Percentiles rank a stretch among this genome's conserved stretches.
Conservation (phyloP, 2,113 vertebrate species). For the Junco hyemalis region DNA sequence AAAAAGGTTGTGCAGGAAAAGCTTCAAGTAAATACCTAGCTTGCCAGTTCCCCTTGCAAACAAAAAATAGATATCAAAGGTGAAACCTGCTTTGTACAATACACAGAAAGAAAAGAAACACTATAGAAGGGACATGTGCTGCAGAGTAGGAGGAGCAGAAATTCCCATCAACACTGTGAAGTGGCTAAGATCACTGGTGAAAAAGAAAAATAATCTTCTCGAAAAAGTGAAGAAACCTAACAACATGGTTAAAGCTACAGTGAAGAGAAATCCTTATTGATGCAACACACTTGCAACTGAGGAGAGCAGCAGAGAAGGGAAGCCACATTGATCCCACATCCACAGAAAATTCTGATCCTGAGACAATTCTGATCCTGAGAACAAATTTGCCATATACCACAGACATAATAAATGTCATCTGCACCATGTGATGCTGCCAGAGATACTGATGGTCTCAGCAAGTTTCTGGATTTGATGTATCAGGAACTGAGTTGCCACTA, state of each 20-base stretch:
- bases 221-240: not conserved
- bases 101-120: not conserved
- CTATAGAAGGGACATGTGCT: not conserved
- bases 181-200: not conserved
- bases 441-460: conserved; percentile 43
- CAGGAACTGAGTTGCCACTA: conserved; percentile 41
- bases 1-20: not conserved
- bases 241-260: not conserved
- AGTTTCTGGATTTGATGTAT: conserved; percentile 60
- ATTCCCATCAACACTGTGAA: not conserved
- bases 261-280: not conserved
- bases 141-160: not conserved
- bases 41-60: not conserved
- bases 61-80: not conserved
- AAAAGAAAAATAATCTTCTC: not conserved
- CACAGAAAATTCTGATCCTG: not conserved
- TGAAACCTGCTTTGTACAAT: not conserved
- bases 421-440: conserved; percentile 19
- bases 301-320: not conserved
- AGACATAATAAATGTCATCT: conserved; percentile 9
- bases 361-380: not conserved
- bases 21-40: not conserved
- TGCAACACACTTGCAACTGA: not conserved
- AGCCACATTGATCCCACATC: not conserved
- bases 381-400: not conserved